Evolutionary conservation across 2,797 vertebrate species (phyloP), one percentile per base, ranked within the genome.

Genomic region (Centropyge bicolor): DNA sequence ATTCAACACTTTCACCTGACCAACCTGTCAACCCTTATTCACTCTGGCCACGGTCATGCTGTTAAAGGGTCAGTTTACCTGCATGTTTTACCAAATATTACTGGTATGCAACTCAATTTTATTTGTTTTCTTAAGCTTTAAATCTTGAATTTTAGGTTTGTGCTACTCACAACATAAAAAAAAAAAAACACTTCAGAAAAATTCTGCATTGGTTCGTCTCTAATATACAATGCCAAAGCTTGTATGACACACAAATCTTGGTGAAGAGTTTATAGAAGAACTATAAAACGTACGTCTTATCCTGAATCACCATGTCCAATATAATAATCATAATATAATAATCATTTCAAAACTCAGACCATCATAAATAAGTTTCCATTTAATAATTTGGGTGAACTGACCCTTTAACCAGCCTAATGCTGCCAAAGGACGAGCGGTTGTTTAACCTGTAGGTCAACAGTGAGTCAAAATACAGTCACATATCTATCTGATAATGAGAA

Each of bases 1-100:
- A 43, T 96, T 96, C 76, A 95, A 95, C 91, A 96, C 95, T 1
- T 96, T 96, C 52, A 59, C 72, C 62, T 96, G 91, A 95, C 12
- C 4, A 2, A 5, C 8, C 17, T 0, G 7, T 69, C 19, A 13
- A 6, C 43, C 5, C 3, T 16, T 3, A 57, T 3, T 22, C 22
- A 46, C 38, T 36, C 8, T 36, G 16, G 10, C 24, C 13, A 14
- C 9, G 17, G 16, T 52, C n/a, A 12, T 6, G 38, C 11, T 17
- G 54, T 63, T 61, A 10, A 41, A 69, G 57, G 40, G 59, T 74
- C 67, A 41, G 64, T 46, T 35, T 14, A 56, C 13, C 9, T n/a
- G 13, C 8, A 51, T 48, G 20, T 55, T 70, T 49, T 8, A 48
- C 4, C 5, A 59, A 36, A 40, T 55, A 65, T 36, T 43, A 35